Base-by-base conservation (phyloP, 2,797 vertebrate genomes). In the Sebastolobus alascanus region DNA sequence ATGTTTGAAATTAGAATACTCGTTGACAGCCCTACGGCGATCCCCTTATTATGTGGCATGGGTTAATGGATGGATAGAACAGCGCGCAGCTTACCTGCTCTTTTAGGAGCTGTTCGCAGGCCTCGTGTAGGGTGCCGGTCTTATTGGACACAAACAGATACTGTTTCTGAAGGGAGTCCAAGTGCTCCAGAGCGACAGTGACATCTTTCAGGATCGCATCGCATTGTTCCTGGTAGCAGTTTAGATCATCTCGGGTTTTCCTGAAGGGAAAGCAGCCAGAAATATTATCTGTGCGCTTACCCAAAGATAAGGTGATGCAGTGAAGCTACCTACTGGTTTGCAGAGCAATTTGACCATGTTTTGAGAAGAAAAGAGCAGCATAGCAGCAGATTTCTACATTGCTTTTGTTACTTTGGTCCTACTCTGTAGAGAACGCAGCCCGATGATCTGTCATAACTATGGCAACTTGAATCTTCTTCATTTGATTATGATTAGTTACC, bases 121-220 rank as follows among this genome's bases (percentile, higher is more conserved):
- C 98, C 89, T 98, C 97, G 1, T 99, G 99, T 2, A 99, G 94
- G 0, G 98, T 96, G 37, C 98, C 98, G 2, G 98, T 99, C 94
- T 99, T 99, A 67, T 97, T 98, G 74, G 99, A 99, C 77, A 99
- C 98, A 94, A 99, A 99, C 58, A 98, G 96, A 87, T 98, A 99
- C 90, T 99, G 98, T 83, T 98, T 98, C 91, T 99, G 97, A 80
- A 99, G 94, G 0, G 98, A 97, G 68, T 98, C 97, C 94, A 99
- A 90, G 75, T 98, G 98, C 83, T 97, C 95, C 68, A 99, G 96
- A 61, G 98, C 98, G 18, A 91, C 94, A 61, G 96, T 97, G 69
- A 99, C 98, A 77, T 99, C 98, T 10, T 88, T 96, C 90, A 99
- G 85, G 83, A 99, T 98, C 37, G 97, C 96, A 83, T 99, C 97